Conservation (phyloP, 2,888 invertebrate genomes). For the Corbicula japonica region DNA sequence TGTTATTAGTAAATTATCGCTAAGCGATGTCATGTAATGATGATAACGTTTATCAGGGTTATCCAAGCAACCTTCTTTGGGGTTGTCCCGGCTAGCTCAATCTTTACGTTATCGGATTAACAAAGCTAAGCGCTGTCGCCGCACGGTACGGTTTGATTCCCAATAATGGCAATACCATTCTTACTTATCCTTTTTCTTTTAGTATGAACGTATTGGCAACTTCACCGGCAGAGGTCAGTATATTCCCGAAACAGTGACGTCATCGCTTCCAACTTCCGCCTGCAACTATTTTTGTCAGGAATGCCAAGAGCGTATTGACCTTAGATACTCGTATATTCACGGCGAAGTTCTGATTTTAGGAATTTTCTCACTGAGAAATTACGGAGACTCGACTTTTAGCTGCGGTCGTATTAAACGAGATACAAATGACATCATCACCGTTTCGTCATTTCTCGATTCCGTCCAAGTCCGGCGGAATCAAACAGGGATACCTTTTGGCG, state of each 20-base stretch:
- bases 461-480: constrained; percentile 41
- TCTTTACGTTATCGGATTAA: no score
- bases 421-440: constrained; percentile 68
- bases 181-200: constrained; percentile 3
- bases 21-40: no score
- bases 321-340: constrained; percentile 65
- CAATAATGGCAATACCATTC: no score
- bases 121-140: no score
- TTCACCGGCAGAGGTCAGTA: neutral
- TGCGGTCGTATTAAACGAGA: constrained; percentile 65
- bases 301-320: constrained; percentile 59
- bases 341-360: constrained; percentile 73
- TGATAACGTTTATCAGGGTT: no score
- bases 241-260: neutral
- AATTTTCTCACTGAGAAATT: constrained; percentile 69
- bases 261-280: constrained; percentile 37
- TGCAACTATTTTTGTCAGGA: constrained; percentile 26
- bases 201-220: constrained; percentile 11
- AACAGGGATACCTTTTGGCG: constrained; percentile 63
- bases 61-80: no score
- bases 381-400: constrained; percentile 51
- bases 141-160: no score
- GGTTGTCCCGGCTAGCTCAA: no score
- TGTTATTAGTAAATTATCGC: no score
- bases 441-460: constrained; percentile 70